A percentile compares a stretch with the other conserved stretches of the same genome.
These are phyloP conservation scores for Vimba vimba DNA, from an alignment of 2,113 vertebrate species.

Conservation along the genomic window DNA sequence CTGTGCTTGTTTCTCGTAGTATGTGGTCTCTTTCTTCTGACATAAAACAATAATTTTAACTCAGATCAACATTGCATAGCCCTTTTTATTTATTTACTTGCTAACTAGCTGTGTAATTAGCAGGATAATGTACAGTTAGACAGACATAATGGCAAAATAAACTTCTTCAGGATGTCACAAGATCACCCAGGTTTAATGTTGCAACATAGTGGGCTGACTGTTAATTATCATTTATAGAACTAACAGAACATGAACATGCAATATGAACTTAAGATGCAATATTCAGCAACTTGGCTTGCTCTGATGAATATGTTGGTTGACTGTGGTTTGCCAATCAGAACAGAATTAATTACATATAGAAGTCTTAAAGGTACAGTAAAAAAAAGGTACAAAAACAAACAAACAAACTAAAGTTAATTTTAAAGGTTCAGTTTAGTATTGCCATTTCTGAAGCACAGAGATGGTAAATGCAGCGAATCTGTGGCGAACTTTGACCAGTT, in stretches of 20 bases:
- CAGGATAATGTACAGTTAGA: not conserved
- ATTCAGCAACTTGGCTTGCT: not conserved
- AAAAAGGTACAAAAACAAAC: no score
- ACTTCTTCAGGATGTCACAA: not conserved
- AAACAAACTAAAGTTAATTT: no score
- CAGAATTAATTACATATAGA: not conserved
- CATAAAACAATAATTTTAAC: conserved; percentile 2
- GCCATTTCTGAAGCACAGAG: not conserved
- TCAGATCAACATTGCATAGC: conserved; percentile 1
- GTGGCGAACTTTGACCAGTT: not conserved
- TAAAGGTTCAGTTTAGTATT: not conserved
- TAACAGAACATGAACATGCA: not conserved
- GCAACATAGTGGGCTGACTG: not conserved
- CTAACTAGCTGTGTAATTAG: not conserved
- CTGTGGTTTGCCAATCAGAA: not conserved
- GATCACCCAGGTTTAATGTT: not conserved
- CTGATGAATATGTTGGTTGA: not conserved
- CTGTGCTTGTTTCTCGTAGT: not conserved
- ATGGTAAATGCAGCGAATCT: not conserved
- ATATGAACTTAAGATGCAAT: not conserved
- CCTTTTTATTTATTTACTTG: conserved; percentile 14
- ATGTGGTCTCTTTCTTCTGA: not conserved
- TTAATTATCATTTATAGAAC: not conserved
- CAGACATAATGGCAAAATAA: not conserved
- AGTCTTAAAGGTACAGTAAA: not conserved